Evolutionary conservation across 2,888 invertebrate species (phyloP).

Genomic region (Alitta virens): DNA sequence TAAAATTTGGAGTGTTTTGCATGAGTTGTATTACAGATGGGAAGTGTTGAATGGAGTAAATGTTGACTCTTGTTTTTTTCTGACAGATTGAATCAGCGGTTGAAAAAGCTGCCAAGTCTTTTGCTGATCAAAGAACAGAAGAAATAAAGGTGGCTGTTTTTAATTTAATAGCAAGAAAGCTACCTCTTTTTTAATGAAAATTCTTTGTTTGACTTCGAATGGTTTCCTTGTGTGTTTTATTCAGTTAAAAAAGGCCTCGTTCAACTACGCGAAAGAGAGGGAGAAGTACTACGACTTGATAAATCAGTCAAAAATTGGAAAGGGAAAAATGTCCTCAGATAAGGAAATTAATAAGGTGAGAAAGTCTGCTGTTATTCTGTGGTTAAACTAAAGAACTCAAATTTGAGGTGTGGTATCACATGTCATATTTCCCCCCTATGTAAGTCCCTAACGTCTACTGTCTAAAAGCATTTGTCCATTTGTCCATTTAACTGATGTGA

Average conservation of each 20-base stretch:
- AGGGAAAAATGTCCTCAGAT: constrained; percentile 58
- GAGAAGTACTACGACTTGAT: constrained; percentile 79
- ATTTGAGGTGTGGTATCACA: too few species aligned
- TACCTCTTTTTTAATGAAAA: too few species aligned
- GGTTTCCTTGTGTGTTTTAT: constrained; percentile 4
- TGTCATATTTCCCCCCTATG: too few species aligned
- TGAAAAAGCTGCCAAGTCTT: constrained; percentile 78
- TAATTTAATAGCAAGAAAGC: too few species aligned
- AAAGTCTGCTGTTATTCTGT: too few species aligned
- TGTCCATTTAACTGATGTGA: neutral
- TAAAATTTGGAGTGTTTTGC: too few species aligned
- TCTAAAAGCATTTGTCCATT: neutral
- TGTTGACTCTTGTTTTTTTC: too few species aligned
- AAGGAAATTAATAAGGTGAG: constrained; percentile 65
- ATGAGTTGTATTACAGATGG: too few species aligned
- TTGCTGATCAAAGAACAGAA: constrained; percentile 81
- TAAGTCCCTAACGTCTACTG: too few species aligned
- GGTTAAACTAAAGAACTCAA: too few species aligned
- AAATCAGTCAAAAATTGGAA: constrained; percentile 58
- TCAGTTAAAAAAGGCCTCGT: constrained; percentile 80
- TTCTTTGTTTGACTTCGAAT: neutral
- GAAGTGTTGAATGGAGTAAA: too few species aligned
- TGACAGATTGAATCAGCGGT: constrained; percentile 65
- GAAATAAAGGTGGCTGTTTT: constrained; percentile 79
- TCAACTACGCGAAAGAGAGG: constrained; percentile 82